Percentiles rank a stretch among this genome's conserved stretches.
phyloP scores from a whole-genome alignment of 2,113 vertebrate species.

The Regulus satrapa region DNA sequence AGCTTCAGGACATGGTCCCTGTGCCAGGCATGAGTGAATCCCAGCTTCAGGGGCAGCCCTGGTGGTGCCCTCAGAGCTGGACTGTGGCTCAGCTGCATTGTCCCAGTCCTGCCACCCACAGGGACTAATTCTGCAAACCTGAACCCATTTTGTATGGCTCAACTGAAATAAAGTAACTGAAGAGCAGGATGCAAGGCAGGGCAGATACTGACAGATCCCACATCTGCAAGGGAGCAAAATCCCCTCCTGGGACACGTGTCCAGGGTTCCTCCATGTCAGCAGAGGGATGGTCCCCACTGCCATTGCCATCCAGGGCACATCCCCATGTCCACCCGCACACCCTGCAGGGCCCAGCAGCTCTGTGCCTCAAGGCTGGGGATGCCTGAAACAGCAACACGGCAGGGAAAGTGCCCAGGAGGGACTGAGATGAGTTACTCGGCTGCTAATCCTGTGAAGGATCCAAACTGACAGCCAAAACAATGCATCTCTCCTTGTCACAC shows the following conservation, averaged over 20 bases:
- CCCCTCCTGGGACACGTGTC: rapidly evolving
- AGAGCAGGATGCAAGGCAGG: neutral
- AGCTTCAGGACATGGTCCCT: neutral
- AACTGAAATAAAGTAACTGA: neutral
- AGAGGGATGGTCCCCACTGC: neutral
- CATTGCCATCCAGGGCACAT: rapidly evolving
- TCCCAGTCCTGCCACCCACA: rapidly evolving
- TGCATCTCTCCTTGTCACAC: neutral
- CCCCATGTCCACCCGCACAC: rapidly evolving
- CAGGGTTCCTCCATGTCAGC: neutral
- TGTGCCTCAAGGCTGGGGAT: rapidly evolving
- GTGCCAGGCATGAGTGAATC: rapidly evolving
- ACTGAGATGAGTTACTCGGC: neutral
- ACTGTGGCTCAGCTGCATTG: rapidly evolving
- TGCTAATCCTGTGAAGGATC: neutral
- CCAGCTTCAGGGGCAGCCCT: neutral
- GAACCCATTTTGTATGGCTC: neutral
- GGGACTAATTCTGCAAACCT: neutral
- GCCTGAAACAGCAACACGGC: neutral
- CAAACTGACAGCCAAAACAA: neutral
- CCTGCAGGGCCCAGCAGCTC: neutral
- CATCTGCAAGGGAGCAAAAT: neutral
- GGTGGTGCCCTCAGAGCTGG: rapidly evolving
- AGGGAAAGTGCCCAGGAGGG: neutral
- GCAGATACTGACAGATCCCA: neutral